Percentiles rank a stretch among this genome's conserved stretches.
phyloP scores from a whole-genome alignment of 2,888 invertebrate species.

The Hoplodrina ambigua region DNA sequence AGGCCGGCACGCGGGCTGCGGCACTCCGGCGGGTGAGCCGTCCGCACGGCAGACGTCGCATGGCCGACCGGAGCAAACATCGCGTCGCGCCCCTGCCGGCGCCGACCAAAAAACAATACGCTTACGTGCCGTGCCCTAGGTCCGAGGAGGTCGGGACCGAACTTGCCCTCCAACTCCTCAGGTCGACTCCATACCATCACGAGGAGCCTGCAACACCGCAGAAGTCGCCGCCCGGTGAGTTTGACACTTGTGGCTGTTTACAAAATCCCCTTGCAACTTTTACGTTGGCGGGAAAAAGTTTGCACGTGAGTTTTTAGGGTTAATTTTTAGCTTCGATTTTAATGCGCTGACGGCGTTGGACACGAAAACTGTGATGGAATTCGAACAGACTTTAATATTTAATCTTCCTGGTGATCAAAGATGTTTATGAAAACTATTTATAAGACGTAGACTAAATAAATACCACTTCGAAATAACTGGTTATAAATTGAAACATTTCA shows the following conservation, averaged over 20 bases:
- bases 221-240: constrained; percentile 81
- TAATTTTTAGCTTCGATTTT: constrained; percentile 20
- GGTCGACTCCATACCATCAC: constrained; percentile 67
- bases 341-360: constrained; percentile 14
- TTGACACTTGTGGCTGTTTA: constrained; percentile 51
- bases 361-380: constrained; percentile 10
- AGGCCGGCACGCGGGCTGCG: constrained; percentile 71
- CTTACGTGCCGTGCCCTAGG: constrained; percentile 87
- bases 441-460: constrained; percentile 55
- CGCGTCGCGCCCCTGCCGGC: constrained; percentile 89
- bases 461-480: constrained; percentile 39
- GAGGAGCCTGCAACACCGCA: constrained; percentile 77
- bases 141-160: constrained; percentile 89
- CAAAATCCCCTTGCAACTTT: constrained; percentile 60
- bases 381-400: constrained; percentile 9
- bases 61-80: constrained; percentile 88
- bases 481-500: constrained; percentile 37
- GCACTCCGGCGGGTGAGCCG: constrained; percentile 66
- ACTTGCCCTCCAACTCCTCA: constrained; percentile 81
- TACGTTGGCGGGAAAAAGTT: constrained; percentile 72
- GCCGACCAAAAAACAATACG: constrained; percentile 87
- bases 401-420: constrained; percentile 22
- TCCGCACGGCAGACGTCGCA: constrained; percentile 86
- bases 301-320: constrained; percentile 30
- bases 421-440: constrained; percentile 50